Evolutionary conservation across 2,113 vertebrate species (phyloP).

Genomic region (Paralichthys olivaceus): DNA sequence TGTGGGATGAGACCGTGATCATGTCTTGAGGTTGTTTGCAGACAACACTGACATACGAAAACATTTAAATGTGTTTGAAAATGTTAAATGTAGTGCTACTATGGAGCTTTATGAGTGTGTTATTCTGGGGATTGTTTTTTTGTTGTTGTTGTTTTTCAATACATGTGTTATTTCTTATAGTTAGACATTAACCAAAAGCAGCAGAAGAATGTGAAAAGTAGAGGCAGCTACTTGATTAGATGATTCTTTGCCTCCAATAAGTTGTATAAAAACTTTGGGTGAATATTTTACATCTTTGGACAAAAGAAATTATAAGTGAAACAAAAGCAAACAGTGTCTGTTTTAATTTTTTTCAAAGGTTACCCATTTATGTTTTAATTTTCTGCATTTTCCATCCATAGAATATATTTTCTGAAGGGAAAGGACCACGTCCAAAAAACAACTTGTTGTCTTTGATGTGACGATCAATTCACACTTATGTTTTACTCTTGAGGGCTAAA

Average conservation of each 20-base stretch:
- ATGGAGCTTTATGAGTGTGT: not conserved
- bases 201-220: not conserved
- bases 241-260: not conserved
- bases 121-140: not conserved
- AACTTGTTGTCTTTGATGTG: not conserved
- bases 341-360: not conserved
- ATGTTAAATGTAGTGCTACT: conserved; percentile 10
- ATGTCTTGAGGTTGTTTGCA: conserved; percentile 21
- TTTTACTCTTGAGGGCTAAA: not conserved
- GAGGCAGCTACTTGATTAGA: not conserved
- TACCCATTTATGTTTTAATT: not conserved
- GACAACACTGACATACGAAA: conserved; percentile 5
- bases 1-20: conserved; percentile 46
- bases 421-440: not conserved
- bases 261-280: not conserved
- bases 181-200: not conserved
- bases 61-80: conserved; percentile 10
- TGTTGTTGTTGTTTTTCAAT: too few relatives aligned
- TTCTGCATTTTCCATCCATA: not conserved
- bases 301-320: not conserved
- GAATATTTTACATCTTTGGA: not conserved
- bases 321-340: not conserved
- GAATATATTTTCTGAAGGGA: not conserved
- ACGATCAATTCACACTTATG: too few relatives aligned
- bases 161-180: not conserved